Evolutionary conservation across 2,113 vertebrate genomes (phyloP).

Genomic region (Salvelinus namaycush): DNA sequence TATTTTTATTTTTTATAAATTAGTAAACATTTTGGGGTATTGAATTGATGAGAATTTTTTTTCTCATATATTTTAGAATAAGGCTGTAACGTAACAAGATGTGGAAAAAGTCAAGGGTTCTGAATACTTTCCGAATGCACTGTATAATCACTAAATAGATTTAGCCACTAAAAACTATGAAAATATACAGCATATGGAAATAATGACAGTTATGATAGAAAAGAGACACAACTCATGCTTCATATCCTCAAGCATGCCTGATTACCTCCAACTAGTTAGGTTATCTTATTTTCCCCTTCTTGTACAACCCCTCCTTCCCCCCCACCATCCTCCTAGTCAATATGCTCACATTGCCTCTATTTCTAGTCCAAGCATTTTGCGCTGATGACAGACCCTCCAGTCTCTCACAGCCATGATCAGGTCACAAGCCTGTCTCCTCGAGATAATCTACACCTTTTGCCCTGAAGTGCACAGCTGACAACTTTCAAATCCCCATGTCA

Average conservation of each 20-base stretch:
- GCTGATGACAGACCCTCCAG: slow-evolving; percentile 33
- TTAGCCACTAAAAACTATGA: background rate
- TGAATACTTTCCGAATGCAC: too few species aligned
- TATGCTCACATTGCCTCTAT: background rate
- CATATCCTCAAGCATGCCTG: slow-evolving; percentile 5
- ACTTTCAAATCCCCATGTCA: background rate
- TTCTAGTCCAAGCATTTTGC: slow-evolving; percentile 50
- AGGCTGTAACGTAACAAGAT: too few species aligned
- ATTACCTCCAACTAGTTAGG: background rate
- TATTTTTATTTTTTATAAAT: too few species aligned
- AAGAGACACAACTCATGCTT: slow-evolving; percentile 36
- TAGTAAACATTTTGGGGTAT: too few species aligned
- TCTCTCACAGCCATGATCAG: background rate
- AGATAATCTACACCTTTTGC: background rate
- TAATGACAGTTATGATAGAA: background rate
- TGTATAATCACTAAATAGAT: too few species aligned
- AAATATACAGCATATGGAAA: background rate
- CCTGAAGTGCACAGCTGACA: background rate
- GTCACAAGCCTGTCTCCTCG: background rate
- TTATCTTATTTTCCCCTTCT: slow-evolving; percentile 25
- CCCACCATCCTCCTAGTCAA: background rate
- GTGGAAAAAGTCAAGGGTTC: too few species aligned
- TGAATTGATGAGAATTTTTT: too few species aligned
- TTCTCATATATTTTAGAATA: too few species aligned
- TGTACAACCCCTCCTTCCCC: background rate